Base-by-base conservation (phyloP, 2,888 invertebrate species). In the Anoplius nigerrimus region DNA sequence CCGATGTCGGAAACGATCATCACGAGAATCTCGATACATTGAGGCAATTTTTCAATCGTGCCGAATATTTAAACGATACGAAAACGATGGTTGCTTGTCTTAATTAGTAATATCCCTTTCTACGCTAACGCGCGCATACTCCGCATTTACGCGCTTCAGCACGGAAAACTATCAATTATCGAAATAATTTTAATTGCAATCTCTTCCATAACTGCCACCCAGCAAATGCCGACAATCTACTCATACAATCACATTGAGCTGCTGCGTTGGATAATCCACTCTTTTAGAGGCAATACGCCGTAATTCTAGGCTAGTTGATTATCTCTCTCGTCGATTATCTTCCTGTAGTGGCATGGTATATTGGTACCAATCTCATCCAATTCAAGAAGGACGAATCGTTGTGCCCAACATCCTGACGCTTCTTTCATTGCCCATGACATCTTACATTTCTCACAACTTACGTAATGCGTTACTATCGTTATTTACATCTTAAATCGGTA, bases 121-220 rank as follows among this genome's bases (percentile, higher is more conserved):
- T 64, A 34, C 3, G 48, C n/a, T 48, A 18, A 18, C 16, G 16
- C 55, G 55, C 15, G n/a, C 16, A 2, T 27, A 55, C 13, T 55
- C 54, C 55, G 48, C 22, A 64, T 67, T 57, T 56, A 65, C 65
- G 65, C 57, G 51, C 55, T 42, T 45, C 43, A 13, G 21, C 56
- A 43, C 56, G 22, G 52, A 42, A 51, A 27, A 24, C 66, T 66
- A 62, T 66, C 62, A 62, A 62, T 66, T 62, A 65, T 68, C 42
- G 58, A 68, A 68, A 66, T 65, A 68, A 65, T 53, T 68, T 68
- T 68, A 68, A 68, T 64, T 68, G 27, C 65, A 27, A 59, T 65
- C 59, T 55, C 54, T 13, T 65, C 53, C 65, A 65, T 68, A 65
- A 68, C 42, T 58, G 27, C 58, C 48, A 20, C 34, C n/a, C 15